phyloP scores from a whole-genome alignment of 2,113 vertebrate species.

The Dendropsophus ebraccatus region DNA sequence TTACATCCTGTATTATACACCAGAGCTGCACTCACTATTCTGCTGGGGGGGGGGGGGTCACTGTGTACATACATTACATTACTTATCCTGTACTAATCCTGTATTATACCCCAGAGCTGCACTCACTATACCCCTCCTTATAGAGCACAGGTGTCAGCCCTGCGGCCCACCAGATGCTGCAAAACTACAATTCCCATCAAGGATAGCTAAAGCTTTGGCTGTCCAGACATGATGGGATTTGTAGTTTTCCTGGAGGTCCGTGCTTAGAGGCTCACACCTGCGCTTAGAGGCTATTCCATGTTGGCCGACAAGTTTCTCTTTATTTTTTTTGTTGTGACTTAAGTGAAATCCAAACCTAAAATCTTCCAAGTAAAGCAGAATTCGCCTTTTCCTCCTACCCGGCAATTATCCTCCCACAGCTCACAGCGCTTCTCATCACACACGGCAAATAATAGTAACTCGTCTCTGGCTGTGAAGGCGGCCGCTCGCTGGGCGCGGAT shows the following conservation, averaged over 20 bases:
- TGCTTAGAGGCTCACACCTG: no score
- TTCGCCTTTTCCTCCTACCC: neutral
- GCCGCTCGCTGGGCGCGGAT: neutral
- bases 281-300: no score
- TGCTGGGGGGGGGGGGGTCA: neutral
- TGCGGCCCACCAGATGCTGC: no score
- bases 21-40: neutral
- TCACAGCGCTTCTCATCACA: neutral
- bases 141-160: no score
- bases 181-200: no score
- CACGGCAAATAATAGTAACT: neutral
- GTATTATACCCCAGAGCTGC: no score
- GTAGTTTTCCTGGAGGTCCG: no score
- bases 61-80: neutral
- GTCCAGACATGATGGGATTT: no score
- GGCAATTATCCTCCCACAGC: slow-evolving; percentile 13
- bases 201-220: no score
- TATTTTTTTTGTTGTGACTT: slow-evolving; percentile 6
- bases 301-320: neutral
- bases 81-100: neutral
- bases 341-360: neutral
- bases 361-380: slow-evolving; percentile 4
- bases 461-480: neutral
- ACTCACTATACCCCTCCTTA: no score
- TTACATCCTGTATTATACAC: neutral